Evolutionary conservation across 2,888 invertebrate genomes (phyloP).

Genomic region (Drosophila leonis): DNA sequence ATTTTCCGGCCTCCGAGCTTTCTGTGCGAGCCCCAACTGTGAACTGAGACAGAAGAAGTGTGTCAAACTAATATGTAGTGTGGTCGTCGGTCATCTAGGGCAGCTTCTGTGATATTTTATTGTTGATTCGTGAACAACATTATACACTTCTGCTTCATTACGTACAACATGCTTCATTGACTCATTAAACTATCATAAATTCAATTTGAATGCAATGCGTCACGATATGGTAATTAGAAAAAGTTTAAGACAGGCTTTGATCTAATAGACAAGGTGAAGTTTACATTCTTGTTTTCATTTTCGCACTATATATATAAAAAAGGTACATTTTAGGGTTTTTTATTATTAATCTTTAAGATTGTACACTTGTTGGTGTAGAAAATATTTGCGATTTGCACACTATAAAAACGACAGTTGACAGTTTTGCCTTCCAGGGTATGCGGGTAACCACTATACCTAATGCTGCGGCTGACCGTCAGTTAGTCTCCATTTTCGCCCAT

Average conservation of each 20-base stretch:
- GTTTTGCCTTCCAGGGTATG: neutral
- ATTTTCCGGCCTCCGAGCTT: neutral
- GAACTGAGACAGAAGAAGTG: neutral
- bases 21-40: neutral
- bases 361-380: neutral
- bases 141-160: neutral
- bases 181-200: neutral
- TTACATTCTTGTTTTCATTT: too few relatives aligned
- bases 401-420: neutral
- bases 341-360: neutral
- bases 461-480: neutral
- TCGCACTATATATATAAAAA: too few relatives aligned
- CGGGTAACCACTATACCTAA: neutral
- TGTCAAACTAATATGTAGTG: neutral
- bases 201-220: neutral
- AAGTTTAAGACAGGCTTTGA: neutral
- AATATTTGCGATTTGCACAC: neutral
- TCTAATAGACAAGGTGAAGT: neutral
- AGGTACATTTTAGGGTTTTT: too few relatives aligned
- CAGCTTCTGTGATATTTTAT: neutral
- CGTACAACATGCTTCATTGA: neutral
- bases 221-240: too few relatives aligned
- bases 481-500: slow-evolving; percentile 8
- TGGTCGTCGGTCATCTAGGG: neutral
- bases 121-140: neutral